Evolutionary conservation across 2,113 vertebrate genomes (phyloP), one percentile per base, ranked within the genome.

Genomic region (Calidris pugnax): DNA sequence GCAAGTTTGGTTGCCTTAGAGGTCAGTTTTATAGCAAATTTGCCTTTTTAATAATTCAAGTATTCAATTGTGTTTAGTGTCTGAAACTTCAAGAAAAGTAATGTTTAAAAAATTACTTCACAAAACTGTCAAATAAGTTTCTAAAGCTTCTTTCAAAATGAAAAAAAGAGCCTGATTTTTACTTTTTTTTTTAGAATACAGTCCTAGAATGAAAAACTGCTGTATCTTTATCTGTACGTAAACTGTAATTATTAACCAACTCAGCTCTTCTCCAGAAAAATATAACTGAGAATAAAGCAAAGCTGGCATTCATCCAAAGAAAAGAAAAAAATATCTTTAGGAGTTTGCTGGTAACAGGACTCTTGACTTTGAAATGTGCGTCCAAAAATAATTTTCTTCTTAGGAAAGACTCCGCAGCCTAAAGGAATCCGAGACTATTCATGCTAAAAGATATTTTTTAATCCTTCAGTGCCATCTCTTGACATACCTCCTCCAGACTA

Each of bases 401-500:
- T 62, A 24, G 16, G 23, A 59, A 32, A 69, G 11, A 84, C 22
- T 74, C 50, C 0, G 4, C 12, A 53, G 3, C 47, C 85, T 66
- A 67, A 80, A 63, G n/a, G 27, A 88, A 16, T 62, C 43, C 47
- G 20, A 77, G 28, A 75, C 59, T 69, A 77, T 53, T 89, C 72
- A 47, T 66, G 30, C 27, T 88, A 90, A 28, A 64, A 74, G 5
- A 32, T 14, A 39, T 51, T 84, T 39, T 14, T 60, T 24, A 39
- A 48, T 74, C 73, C 32, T 91, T 85, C 62, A 83, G 28, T 47
- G 33, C 18, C 63, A 41, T 7, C 53, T 81, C 82, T 67, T 88
- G 71, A 95, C 89, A 32, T 97, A 99, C 99, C 99, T 99, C 99
- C 97, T 99, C 99, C 97, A 99, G 96, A 89, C 99, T 99, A 98